Conservation (phyloP, 2,113 vertebrate genomes). For the Thomomys bottae region DNA sequence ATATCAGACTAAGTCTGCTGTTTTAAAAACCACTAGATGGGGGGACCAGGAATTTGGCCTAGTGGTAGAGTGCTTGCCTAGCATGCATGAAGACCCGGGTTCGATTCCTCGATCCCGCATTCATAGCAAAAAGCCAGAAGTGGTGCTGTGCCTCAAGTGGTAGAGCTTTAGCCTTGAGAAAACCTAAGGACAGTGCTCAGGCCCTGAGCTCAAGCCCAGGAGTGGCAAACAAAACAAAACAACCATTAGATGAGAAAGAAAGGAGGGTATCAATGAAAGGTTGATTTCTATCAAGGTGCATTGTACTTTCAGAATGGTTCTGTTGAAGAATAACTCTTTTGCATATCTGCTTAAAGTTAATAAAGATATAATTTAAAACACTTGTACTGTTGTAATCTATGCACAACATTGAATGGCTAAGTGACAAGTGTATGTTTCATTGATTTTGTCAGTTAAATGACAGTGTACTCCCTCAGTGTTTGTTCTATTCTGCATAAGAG, state of each 20-base stretch:
- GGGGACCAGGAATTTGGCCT: too few relatives aligned
- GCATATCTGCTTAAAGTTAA: neutral
- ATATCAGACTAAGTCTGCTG: neutral
- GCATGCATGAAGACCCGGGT: too few relatives aligned
- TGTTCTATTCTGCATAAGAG: too few relatives aligned
- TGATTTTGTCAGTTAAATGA: slow-evolving; percentile 2
- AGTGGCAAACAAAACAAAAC: too few relatives aligned
- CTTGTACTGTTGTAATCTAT: neutral
- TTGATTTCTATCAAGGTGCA: neutral
- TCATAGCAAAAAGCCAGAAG: too few relatives aligned
- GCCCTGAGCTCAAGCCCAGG: too few relatives aligned
- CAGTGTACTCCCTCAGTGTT: neutral
- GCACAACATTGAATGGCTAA: neutral
- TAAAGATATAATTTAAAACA: neutral
- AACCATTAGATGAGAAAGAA: neutral
- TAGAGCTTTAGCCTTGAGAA: too few relatives aligned
- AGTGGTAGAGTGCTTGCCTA: too few relatives aligned
- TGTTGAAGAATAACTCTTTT: neutral
- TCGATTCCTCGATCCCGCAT: too few relatives aligned
- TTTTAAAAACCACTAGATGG: neutral
- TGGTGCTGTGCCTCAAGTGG: too few relatives aligned
- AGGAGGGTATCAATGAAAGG: too few relatives aligned
- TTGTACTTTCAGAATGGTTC: neutral
- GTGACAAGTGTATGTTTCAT: neutral
- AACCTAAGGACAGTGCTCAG: too few relatives aligned